Evolutionary conservation across 2,888 invertebrate species (phyloP).

Genomic region (Chymomyza caudatula): DNA sequence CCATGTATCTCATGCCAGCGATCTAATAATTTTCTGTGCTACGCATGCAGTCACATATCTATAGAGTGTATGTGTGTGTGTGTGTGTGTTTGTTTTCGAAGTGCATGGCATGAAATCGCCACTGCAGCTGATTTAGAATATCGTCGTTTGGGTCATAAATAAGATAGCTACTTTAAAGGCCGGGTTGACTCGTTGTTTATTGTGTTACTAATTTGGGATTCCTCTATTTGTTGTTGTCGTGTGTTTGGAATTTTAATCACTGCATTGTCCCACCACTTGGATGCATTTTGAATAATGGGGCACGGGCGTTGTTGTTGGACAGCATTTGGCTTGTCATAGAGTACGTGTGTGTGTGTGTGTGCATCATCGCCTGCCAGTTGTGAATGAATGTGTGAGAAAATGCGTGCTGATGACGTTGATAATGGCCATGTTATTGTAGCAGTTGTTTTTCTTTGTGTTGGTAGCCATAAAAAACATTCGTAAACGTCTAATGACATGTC

Average conservation of each 20-base stretch:
- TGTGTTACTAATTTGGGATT: slow-evolving; percentile 73
- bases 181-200: slow-evolving; percentile 60
- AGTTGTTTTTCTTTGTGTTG: slow-evolving; percentile 14
- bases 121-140: slow-evolving; percentile 15
- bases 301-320: slow-evolving; percentile 58
- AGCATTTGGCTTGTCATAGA: slow-evolving; percentile 43
- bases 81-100: slow-evolving; percentile 20
- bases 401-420: slow-evolving; percentile 40
- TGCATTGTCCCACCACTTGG: slow-evolving; percentile 42
- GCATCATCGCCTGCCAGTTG: slow-evolving; percentile 38
- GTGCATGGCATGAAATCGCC: background rate
- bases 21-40: slow-evolving; percentile 67
- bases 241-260: slow-evolving; percentile 68
- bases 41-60: slow-evolving; percentile 59
- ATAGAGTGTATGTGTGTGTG: slow-evolving; percentile 9
- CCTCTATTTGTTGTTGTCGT: slow-evolving; percentile 37
- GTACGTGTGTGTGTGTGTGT: background rate
- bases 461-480: slow-evolving; percentile 20
- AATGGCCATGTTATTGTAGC: slow-evolving; percentile 33
- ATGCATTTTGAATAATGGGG: slow-evolving; percentile 65
- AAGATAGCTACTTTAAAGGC: slow-evolving; percentile 61
- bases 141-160: slow-evolving; percentile 58
- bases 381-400: slow-evolving; percentile 61
- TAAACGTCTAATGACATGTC: slow-evolving; percentile 28
- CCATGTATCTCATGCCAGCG: slow-evolving; percentile 54